phyloP scores from a whole-genome alignment of 1,140 invertebrate species.

The Plectus sambesii region DNA sequence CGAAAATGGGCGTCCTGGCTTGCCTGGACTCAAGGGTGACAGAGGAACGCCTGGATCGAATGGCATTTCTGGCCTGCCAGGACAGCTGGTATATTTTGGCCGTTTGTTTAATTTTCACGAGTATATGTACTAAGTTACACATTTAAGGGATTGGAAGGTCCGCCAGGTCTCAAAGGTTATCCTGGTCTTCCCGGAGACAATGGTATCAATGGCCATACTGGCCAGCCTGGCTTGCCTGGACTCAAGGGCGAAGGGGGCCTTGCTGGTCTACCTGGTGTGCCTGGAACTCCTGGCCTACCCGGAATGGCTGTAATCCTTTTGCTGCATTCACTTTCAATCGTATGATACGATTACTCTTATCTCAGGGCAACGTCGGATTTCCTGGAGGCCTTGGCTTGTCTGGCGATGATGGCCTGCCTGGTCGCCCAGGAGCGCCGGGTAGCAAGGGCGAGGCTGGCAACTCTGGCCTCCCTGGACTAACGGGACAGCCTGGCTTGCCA shows the following conservation, averaged over 20 bases:
- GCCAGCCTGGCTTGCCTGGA: background rate
- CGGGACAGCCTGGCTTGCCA: slow-evolving; percentile 54
- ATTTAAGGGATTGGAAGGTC: background rate
- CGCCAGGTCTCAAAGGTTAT: slow-evolving; percentile 3
- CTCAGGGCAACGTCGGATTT: too few relatives aligned
- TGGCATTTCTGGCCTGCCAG: slow-evolving; percentile 20
- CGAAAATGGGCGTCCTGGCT: slow-evolving; percentile 4
- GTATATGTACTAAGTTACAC: background rate
- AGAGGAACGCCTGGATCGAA: background rate
- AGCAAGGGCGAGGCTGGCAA: too few relatives aligned
- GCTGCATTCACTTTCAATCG: too few relatives aligned
- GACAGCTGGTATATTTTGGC: slow-evolving; percentile 16
- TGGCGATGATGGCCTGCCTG: too few relatives aligned
- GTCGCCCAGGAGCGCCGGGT: too few relatives aligned
- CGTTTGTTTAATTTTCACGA: slow-evolving; percentile 4
- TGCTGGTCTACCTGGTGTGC: slow-evolving; percentile 17
- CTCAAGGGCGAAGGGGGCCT: slow-evolving; percentile 13
- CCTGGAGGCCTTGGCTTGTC: too few relatives aligned
- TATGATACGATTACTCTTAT: too few relatives aligned
- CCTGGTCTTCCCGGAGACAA: background rate
- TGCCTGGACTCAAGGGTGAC: background rate
- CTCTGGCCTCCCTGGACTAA: too few relatives aligned
- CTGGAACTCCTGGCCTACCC: background rate
- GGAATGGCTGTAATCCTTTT: slow-evolving; percentile 6
- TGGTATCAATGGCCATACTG: background rate